phyloP scores from a whole-genome alignment of 2,797 vertebrate species.

The Carapus acus region DNA sequence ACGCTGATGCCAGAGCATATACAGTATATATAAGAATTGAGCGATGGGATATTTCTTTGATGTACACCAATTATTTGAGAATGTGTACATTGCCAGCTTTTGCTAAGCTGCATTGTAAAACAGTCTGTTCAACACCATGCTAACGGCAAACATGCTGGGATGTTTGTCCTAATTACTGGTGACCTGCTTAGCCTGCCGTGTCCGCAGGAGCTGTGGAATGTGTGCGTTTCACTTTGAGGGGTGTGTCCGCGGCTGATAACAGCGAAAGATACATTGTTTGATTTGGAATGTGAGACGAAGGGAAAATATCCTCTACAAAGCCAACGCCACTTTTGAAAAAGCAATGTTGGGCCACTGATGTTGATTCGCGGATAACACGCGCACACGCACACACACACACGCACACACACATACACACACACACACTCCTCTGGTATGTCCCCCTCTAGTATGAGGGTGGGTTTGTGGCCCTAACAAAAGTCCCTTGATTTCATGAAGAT shows the following conservation, averaged over 20 bases:
- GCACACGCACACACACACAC: no score
- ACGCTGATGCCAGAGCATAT: no score
- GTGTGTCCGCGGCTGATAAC: conserved; percentile 57
- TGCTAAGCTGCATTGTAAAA: no score
- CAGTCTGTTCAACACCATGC: conserved; percentile 10
- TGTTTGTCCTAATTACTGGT: conserved; percentile 40
- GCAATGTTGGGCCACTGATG: neutral
- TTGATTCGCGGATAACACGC: neutral
- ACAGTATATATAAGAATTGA: no score
- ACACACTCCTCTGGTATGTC: no score
- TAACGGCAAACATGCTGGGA: conserved; percentile 6
- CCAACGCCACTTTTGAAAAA: neutral
- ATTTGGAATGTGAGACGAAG: conserved; percentile 18
- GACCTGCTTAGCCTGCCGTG: conserved; percentile 7
- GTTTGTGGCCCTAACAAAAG: no score
- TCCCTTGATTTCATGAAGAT: no score
- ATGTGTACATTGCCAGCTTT: no score
- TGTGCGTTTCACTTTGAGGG: conserved; percentile 51
- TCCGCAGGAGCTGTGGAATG: conserved; percentile 33
- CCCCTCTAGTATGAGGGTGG: no score
- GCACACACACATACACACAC: no score
- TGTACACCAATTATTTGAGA: no score
- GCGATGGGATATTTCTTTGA: no score
- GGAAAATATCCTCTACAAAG: conserved; percentile 9
- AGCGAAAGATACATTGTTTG: conserved; percentile 48